A percentile compares a stretch with the other conserved stretches of the same genome.
These are phyloP conservation scores for Myocastor coypus DNA, from an alignment of 2,113 vertebrate species.

Conservation along the genomic window DNA sequence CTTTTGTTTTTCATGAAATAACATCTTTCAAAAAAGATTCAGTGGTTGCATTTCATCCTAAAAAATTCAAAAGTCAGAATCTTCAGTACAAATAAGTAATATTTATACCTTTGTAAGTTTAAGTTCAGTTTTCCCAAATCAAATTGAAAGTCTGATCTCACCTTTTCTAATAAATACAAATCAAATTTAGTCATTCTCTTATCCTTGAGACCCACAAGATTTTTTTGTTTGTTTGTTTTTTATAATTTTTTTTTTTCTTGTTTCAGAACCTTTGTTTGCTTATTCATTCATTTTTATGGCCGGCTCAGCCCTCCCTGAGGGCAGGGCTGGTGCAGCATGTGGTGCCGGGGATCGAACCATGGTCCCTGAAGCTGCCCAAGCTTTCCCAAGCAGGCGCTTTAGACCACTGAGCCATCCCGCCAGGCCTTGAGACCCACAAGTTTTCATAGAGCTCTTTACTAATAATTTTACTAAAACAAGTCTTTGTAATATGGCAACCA, in stretches of 20 bases:
- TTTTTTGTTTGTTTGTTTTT: no score
- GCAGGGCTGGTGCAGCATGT: no score
- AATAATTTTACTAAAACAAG: constrained; percentile 72
- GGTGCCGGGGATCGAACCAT: no score
- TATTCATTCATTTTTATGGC: no score
- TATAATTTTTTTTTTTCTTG: no score
- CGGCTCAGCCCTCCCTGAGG: no score
- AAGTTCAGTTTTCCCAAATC: constrained; percentile 68
- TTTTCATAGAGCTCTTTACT: constrained; percentile 38
- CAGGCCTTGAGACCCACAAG: constrained; percentile 63
- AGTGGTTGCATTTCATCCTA: not conserved
- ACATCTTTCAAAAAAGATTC: not conserved
- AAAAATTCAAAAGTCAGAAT: constrained; percentile 49
- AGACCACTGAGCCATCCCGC: no score
- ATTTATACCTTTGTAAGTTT: constrained; percentile 60
- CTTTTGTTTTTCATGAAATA: constrained; percentile 5
- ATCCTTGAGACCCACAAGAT: constrained; percentile 61
- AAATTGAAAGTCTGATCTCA: constrained; percentile 71
- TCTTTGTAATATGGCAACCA: constrained; percentile 45
- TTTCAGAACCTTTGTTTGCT: no score
- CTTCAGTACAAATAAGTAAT: constrained; percentile 63
- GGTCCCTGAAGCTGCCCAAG: no score
- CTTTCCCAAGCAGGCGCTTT: no score
- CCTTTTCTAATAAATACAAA: constrained; percentile 76
- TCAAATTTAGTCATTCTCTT: constrained; percentile 72